These are phyloP conservation scores for Apodemus speciosus DNA, from an alignment of 2,113 vertebrate species.

Conservation along the genomic window DNA sequence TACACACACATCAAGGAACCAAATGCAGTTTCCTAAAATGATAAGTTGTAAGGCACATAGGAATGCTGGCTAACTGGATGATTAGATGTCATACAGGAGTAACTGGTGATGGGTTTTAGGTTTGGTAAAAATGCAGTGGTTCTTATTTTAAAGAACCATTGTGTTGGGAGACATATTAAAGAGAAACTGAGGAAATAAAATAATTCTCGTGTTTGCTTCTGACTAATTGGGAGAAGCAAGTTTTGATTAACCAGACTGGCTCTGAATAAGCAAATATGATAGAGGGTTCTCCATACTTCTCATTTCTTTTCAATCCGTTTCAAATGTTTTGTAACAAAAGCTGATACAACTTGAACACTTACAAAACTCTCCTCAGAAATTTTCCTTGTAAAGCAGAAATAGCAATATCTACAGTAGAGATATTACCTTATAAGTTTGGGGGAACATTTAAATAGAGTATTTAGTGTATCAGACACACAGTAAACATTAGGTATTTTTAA, in stretches of 20 bases:
- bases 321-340: slow-evolving; percentile 1
- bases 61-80: background rate
- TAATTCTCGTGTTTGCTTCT: background rate
- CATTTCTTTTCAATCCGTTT: background rate
- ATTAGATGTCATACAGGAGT: background rate
- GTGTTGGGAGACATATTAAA: slow-evolving; percentile 26
- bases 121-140: background rate
- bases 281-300: background rate
- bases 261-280: background rate
- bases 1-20: background rate
- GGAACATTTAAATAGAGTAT: background rate
- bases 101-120: background rate
- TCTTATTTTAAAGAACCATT: slow-evolving; percentile 34
- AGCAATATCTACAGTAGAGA: background rate
- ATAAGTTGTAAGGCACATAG: background rate
- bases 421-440: background rate
- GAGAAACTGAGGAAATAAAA: background rate
- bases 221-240: background rate
- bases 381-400: background rate
- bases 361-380: background rate
- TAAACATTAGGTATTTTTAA: background rate
- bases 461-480: background rate
- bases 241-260: background rate
- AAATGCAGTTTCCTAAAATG: background rate
- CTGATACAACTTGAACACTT: background rate